Evolutionary conservation across 2,797 vertebrate species (phyloP), one percentile per base, ranked within the genome.

Genomic region (Amblyopsis hoosieri): DNA sequence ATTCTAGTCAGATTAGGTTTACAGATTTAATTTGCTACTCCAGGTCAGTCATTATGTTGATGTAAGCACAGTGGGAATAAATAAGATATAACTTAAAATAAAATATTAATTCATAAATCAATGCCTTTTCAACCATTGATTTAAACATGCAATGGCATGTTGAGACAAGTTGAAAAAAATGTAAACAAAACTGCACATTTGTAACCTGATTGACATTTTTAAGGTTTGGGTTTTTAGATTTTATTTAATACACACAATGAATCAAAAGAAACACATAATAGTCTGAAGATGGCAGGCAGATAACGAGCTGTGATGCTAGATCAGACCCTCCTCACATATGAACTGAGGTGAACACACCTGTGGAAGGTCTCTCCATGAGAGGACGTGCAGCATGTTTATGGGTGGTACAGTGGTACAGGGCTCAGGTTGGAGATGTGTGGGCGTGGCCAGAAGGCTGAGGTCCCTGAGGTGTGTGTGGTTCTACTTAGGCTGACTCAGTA

Each of bases 401-500:
- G 13, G 17, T 17, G 17, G 17, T 17, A 17, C 17, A 17, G 9
- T 12, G 6, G 33, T 48, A 12, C 37, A 15, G 51, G 59, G 54
- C 56, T 57, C 15, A 29, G 6, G 52, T 12, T 2, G 3, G 48
- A 33, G 12, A 12, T 12, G 81, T 45, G 78, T 80, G 77, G 77
- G 81, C 46, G 76, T 80, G 77, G 77, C 72, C 37, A 46, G 1
- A 47, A 45, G 19, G 17, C 33, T 57, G 13, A 19, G 4, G 46
- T 58, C 42, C 19, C 23, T 23, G 5, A 69, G 23, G 23, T 29
- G 3, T 29, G 23, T 29, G 23, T 29, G 23, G 64, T 55, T 33
- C 56, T 72, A 58, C 54, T 66, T 46, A 42, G 66, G 45, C 57
- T 58, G 51, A 54, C 52, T 15, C 63, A 62, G 53, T 42, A 69